Evolutionary conservation across 2,888 invertebrate genomes (phyloP), one percentile per base, ranked within the genome.

Genomic region (Diaphora mendica): DNA sequence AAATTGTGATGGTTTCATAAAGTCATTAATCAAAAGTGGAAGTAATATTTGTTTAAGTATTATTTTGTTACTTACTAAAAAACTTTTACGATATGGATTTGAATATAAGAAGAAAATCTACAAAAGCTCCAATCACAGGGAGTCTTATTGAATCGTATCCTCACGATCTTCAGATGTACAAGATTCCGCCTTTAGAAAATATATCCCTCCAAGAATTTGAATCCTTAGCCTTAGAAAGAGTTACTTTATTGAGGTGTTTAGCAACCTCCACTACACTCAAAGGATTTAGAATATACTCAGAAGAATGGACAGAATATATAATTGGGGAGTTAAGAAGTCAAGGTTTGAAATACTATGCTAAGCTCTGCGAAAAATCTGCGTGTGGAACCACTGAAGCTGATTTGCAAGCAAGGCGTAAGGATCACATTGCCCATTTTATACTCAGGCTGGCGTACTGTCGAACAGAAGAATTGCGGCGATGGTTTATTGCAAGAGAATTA

Each of bases 361-460:
- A 96, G 80, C 92, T 98, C 33, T 95, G 97, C 78, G 95, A 96
- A 82, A 96, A 96, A 73, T 93, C 94, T 71, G 96, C 94, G 62
- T 96, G 94, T 84, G 93, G 95, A 13, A 96, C 96, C 64, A 94
- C 94, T 23, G 97, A 97, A 77, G 88, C 93, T 2, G 97, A 97
- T 86, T 89, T 97, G 65, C 96, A 97, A 88, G 96, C 97, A 1
- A 96, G 98, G 73, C 96, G 96, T 51, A 96, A 97, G 78, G 99
- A 99, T 92, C 97, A 98, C 86, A 96, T 99, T 70, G 98, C 99
- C 0, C 99, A 99, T 91, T 99, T 98, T 90, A 98, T 99, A 84
- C 95, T 99, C 5, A 96, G 99, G 73, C 92, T 99, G 74, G 99
- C 99, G 0, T 99, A 98, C 92, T 99, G 99, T 89, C 96, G 98